A percentile compares a stretch with the other conserved stretches of the same genome.
Conservation (phyloP, 2,888 invertebrate species). For the Malacosoma neustria region DNA sequence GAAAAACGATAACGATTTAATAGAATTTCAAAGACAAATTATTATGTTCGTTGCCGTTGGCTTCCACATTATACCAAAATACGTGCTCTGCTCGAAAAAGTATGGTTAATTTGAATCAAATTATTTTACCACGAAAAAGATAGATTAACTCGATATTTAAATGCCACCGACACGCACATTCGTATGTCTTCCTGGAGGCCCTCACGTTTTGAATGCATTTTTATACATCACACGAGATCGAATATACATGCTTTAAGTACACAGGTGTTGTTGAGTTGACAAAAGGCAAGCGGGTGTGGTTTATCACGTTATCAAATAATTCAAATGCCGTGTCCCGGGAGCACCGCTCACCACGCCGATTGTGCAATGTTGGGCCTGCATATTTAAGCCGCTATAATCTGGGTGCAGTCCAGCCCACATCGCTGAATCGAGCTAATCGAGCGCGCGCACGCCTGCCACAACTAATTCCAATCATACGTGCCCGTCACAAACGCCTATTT, state of each 20-base stretch:
- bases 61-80: conserved; percentile 28
- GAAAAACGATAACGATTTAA: conserved; percentile 26
- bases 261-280: conserved; percentile 1
- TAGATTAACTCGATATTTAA: conserved; percentile 20
- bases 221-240: conserved; percentile 1
- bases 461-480: conserved; percentile 34
- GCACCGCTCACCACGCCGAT: conserved; percentile 29
- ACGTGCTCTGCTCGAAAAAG: conserved; percentile 17
- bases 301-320: conserved; percentile 36
- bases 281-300: conserved; percentile 8
- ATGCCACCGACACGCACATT: conserved; percentile 21
- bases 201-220: background rate
- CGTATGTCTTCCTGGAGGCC: conserved; percentile 6
- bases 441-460: conserved; percentile 21
- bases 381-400: conserved; percentile 39
- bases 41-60: conserved; percentile 30
- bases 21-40: conserved; percentile 28
- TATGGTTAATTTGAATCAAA: conserved; percentile 15
- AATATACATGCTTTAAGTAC: background rate
- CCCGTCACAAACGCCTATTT: conserved; percentile 24
- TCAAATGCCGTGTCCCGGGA: conserved; percentile 29
- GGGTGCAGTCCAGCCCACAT: conserved; percentile 21
- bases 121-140: conserved; percentile 18
- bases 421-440: conserved; percentile 12
- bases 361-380: conserved; percentile 42